These are phyloP conservation scores for Panurus biarmicus DNA, from an alignment of 2,113 vertebrate genomes.

Conservation along the genomic window DNA sequence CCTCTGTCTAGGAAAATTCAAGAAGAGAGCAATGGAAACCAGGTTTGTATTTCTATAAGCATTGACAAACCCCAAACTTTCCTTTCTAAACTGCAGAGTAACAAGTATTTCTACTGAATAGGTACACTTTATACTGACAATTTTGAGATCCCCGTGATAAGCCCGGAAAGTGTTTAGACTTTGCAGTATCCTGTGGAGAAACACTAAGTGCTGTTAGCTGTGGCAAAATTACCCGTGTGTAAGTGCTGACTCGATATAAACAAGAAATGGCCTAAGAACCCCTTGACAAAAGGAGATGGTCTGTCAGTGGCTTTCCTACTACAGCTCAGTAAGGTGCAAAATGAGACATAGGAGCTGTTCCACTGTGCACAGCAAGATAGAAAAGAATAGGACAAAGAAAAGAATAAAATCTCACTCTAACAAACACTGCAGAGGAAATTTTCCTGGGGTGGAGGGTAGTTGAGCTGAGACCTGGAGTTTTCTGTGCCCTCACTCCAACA, in stretches of 20 bases:
- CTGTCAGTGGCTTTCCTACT: not conserved
- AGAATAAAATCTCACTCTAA: not conserved
- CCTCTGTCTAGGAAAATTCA: not conserved
- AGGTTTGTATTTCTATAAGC: not conserved
- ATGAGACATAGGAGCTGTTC: not conserved
- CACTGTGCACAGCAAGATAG: not conserved
- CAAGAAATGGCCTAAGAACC: slow-evolving; percentile 11
- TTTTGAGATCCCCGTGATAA: slow-evolving; percentile 24
- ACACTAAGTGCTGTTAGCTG: not conserved
- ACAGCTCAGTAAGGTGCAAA: slow-evolving; percentile 1
- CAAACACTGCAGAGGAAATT: not conserved
- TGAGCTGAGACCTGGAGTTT: not conserved
- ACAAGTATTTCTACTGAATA: not conserved
- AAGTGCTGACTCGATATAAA: slow-evolving; percentile 53
- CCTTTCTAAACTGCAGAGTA: not conserved
- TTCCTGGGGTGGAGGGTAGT: not conserved
- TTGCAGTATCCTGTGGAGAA: slow-evolving; percentile 9
- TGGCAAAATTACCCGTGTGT: slow-evolving; percentile 28
- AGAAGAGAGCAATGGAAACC: not conserved
- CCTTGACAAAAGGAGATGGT: slow-evolving; percentile 13
- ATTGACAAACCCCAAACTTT: not conserved
- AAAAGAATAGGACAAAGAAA: not conserved
- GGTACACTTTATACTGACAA: slow-evolving; percentile 1
- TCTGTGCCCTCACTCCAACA: not conserved
- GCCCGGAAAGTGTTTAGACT: slow-evolving; percentile 11